phyloP scores from a whole-genome alignment of 2,888 invertebrate species.

The Pantelozetes paolii region DNA sequence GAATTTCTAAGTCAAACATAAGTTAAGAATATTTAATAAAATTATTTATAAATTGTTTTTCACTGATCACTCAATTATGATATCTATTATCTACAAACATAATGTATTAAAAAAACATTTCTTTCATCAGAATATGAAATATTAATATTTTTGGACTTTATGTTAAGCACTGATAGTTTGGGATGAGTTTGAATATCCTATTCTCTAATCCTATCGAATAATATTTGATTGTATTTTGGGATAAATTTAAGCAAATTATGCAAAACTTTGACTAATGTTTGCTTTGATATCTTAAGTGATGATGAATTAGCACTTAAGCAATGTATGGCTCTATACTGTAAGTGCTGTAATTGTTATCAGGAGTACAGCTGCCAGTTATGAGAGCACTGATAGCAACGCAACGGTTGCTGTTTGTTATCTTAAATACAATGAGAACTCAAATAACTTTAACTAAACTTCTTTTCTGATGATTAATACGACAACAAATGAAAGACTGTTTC shows the following conservation, averaged over 20 bases:
- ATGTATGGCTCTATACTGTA: not conserved
- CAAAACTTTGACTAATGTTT: not conserved
- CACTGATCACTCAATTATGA: too few species aligned
- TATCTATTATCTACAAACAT: too few species aligned
- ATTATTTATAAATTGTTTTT: too few species aligned
- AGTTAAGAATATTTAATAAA: too few species aligned
- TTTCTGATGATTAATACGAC: not conserved
- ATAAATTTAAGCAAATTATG: not conserved
- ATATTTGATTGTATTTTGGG: too few species aligned
- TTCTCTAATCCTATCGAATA: too few species aligned
- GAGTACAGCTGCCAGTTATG: not conserved
- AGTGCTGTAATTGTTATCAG: slow-evolving; percentile 1
- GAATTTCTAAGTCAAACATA: too few species aligned
- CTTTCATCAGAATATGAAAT: too few species aligned
- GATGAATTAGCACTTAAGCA: slow-evolving; percentile 7
- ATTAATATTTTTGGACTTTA: too few species aligned
- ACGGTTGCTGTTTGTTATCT: not conserved
- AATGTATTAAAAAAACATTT: too few species aligned
- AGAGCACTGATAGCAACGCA: not conserved
- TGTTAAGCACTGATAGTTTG: too few species aligned
- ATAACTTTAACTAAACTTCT: not conserved
- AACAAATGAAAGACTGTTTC: not conserved
- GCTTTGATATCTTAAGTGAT: not conserved
- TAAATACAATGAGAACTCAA: not conserved
- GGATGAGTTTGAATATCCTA: too few species aligned